Evolutionary conservation across 2,888 invertebrate genomes (phyloP).

Genomic region (Tupiocoris notatus): DNA sequence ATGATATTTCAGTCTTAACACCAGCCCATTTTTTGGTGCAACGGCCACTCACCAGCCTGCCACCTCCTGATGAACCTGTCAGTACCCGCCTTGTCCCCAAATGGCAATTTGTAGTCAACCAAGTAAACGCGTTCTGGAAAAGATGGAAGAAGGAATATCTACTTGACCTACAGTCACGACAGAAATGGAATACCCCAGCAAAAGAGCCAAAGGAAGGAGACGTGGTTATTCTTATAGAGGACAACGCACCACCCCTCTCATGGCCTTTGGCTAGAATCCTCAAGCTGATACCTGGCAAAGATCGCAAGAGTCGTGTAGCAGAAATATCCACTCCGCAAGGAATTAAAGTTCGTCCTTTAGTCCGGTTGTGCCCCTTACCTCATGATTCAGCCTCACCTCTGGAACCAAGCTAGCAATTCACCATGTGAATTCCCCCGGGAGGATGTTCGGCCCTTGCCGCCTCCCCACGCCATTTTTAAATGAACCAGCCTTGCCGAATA

Average conservation of each 20-base stretch:
- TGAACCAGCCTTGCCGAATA: too few relatives aligned
- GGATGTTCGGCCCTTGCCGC: too few relatives aligned
- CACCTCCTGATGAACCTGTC: neutral
- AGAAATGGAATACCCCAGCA: neutral
- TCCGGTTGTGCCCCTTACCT: neutral
- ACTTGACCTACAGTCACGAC: neutral
- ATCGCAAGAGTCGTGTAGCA: neutral
- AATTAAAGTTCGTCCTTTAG: neutral
- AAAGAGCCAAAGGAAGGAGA: neutral
- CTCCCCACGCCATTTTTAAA: too few relatives aligned
- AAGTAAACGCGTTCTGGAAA: neutral
- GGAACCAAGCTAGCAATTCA: too few relatives aligned
- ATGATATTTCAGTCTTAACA: neutral
- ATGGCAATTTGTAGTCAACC: neutral
- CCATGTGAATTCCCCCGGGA: too few relatives aligned
- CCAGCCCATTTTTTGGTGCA: neutral
- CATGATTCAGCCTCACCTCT: too few relatives aligned
- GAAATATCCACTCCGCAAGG: neutral
- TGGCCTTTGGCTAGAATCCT: neutral
- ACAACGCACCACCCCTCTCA: neutral
- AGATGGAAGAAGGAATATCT: neutral
- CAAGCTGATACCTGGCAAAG: neutral
- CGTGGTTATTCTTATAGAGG: neutral
- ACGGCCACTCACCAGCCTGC: neutral
- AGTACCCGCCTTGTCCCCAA: neutral